Base-by-base conservation (phyloP, 2,888 invertebrate species). In the Pachycephus smyrnensis region DNA sequence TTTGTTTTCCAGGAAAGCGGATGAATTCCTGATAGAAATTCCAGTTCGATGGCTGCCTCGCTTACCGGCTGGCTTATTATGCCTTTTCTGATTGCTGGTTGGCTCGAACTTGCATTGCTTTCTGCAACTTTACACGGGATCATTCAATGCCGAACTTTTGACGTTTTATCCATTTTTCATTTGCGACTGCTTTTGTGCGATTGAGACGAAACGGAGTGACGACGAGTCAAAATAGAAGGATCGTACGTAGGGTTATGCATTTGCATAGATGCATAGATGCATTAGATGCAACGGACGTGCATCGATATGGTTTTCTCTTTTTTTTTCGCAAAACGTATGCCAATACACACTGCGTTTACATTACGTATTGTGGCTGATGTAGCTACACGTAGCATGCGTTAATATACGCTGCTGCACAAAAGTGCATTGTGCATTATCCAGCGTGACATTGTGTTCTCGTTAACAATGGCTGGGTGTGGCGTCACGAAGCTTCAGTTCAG, bases 391-490 rank as follows among this genome's bases (percentile, higher is more conserved):
- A 55, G 55, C 23, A 2, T 75, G 77, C 80, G 80, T 85, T 85
- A 84, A 85, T 55, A 23, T 83, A 81, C 79, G 80, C 78, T 77
- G 81, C 77, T 82, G 79, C 77, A 77, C 75, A 81, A 83, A 81
- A 80, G 80, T 79, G 84, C 86, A 86, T 86, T 86, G 83, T 86
- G 82, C 82, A 85, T 86, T 86, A 85, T 86, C 79, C 80, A 73
- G 78, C 82, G 80, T 84, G 85, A 85, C 84, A 84, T 83, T 83
- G 84, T 85, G 80, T 84, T 79, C 86, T 85, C 81, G 84, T 75
- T 81, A 81, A 86, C 86, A 86, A 86, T 86, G 76, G 79, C 81
- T 75, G 82, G 86, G 86, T 84, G 84, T 83, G 86, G 86, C 83
- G 69, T 68, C 71, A n/a, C 1, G 75, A 35, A 68, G 32, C 33